Conservation (phyloP, 2,113 vertebrate species). For the Mustela lutreola region DNA sequence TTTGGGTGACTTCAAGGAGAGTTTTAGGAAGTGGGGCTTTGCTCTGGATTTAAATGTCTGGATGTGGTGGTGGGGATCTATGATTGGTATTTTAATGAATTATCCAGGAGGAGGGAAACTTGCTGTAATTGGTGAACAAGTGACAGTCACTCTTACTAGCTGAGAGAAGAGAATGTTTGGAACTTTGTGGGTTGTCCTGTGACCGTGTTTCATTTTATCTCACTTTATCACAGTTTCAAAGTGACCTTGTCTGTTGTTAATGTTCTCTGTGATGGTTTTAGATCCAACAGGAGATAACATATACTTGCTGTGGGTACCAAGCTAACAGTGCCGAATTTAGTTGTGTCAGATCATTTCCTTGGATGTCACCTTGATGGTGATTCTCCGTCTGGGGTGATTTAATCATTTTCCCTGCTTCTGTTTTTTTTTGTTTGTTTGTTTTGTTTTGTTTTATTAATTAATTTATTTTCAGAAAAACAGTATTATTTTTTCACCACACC, state of each 20-base stretch:
- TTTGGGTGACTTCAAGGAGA: neutral
- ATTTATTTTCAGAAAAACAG: too few relatives aligned
- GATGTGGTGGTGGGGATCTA: neutral
- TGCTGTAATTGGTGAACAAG: neutral
- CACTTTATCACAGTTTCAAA: neutral
- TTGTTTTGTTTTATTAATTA: neutral
- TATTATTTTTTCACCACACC: neutral
- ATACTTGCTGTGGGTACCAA: fast-evolving
- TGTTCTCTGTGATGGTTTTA: neutral
- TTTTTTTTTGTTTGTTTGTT: neutral
- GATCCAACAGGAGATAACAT: neutral
- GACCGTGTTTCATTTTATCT: neutral
- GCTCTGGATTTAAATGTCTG: neutral
- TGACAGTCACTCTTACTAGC: neutral
- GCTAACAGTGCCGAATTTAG: too few relatives aligned
- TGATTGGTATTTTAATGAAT: neutral
- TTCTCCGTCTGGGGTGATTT: neutral
- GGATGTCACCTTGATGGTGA: neutral
- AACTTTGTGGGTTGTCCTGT: neutral
- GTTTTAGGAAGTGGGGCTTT: neutral
- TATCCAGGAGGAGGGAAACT: neutral
- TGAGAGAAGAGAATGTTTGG: neutral
- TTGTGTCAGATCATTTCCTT: neutral
- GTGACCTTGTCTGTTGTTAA: neutral
- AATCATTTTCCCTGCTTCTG: neutral